phyloP scores from a whole-genome alignment of 2,888 invertebrate species.

The Leptinotarsa juncta region DNA sequence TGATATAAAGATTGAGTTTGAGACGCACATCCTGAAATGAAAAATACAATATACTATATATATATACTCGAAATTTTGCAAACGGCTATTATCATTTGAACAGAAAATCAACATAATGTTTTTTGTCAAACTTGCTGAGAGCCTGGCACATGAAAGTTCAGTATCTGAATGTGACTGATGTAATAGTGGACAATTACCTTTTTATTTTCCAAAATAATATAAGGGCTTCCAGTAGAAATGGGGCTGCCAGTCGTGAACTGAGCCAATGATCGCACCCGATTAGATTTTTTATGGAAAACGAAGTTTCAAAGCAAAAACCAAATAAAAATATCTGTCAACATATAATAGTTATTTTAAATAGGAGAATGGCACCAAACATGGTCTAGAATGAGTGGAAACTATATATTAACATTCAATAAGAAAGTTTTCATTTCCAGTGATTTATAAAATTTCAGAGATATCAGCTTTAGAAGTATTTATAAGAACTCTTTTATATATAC shows the following conservation, averaged over 20 bases:
- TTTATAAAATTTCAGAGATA: not conserved
- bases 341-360: not conserved
- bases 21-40: no score
- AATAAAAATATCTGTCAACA: not conserved
- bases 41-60: not conserved
- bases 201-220: not conserved
- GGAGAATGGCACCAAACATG: not conserved
- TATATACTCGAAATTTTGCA: not conserved
- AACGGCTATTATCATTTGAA: not conserved
- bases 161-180: not conserved
- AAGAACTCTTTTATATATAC: not conserved
- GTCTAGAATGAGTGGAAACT: not conserved
- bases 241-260: conserved; percentile 24
- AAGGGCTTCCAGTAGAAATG: not conserved
- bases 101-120: not conserved
- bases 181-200: not conserved
- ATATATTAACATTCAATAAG: not conserved
- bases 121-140: not conserved
- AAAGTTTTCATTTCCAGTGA: not conserved
- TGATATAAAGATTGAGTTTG: no score
- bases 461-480: not conserved
- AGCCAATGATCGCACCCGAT: conserved; percentile 17
- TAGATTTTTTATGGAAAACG: conserved; percentile 27
- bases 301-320: conserved; percentile 26
- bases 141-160: not conserved